Base-by-base conservation (phyloP, 2,113 vertebrate genomes). In the Misgurnus anguillicaudatus region DNA sequence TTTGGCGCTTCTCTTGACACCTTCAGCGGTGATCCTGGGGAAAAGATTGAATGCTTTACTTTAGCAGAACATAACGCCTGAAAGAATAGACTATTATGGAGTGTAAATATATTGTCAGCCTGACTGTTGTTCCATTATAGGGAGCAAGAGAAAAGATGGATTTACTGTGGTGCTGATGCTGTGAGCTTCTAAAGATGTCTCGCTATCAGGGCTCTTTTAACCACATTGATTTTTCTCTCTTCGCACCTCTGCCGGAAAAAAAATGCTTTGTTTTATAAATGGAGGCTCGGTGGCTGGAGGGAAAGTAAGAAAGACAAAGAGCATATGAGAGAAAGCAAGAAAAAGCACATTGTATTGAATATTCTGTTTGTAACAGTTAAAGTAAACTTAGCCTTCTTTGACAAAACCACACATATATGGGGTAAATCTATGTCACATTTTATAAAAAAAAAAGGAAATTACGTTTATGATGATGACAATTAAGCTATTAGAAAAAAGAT, bases 191-290 rank as follows among this genome's bases (percentile, higher is more conserved):
- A 41, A 36, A 71, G 74, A 80, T 5, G 19, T 45, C 53, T 78
- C 64, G 31, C 31, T 85, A 83, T 64, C 57, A 83, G 82, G 81
- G 39, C 70, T 31, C 5, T 63, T 55, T 71, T 70, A 75, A 70
- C 72, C 36, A 66, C 77, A 87, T 89, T 58, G 81, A 87, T 88
- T 86, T n/a, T 86, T 79, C 17, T 5, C 61, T 70, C 77, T 38
- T 79, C 78, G 78, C 61, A 48, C 45, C 11, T 58, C 55, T 58
- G 21, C 55, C 7, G 60, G 55, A 61, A 74, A 61, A 74, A 24
- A 62, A 24, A 62, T 4, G 60, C 60, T 62, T 62, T 62, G 71
- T 19, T 31, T 60, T 74, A 74, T 47, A 60, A 38, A 45, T 41
- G 13, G 17, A 63, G 55, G 60, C 36, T 68, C 10, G 24, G 48